Conservation (phyloP, 53 echinoderm and acorn worm genomes). For the Paracentrotus lividus region DNA sequence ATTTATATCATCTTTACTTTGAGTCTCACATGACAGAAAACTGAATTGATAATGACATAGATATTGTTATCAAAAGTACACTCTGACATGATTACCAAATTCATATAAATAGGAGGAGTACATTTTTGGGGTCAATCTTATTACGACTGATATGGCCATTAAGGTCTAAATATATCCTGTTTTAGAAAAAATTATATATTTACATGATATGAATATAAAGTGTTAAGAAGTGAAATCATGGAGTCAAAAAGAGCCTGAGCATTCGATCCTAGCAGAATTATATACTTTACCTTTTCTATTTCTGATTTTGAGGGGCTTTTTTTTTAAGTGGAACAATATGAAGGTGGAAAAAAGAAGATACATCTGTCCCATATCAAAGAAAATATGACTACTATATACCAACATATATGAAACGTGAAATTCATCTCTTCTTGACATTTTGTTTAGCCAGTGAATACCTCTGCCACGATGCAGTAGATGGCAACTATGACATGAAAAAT, state of each 20-base stretch:
- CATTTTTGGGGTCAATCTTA: background rate
- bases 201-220: too few species aligned
- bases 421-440: background rate
- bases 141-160: too few species aligned
- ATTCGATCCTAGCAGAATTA: too few species aligned
- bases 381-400: too few species aligned
- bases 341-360: background rate
- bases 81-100: background rate
- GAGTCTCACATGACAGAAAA: background rate
- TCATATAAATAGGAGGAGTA: background rate
- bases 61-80: background rate
- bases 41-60: background rate
- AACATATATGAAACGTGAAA: background rate
- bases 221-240: too few species aligned
- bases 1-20: background rate
- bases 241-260: too few species aligned
- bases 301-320: too few species aligned
- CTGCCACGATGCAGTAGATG: background rate
- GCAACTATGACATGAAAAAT: conserved; percentile 11
- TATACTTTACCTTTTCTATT: too few species aligned
- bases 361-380: background rate
- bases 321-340: too few species aligned
- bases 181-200: too few species aligned
- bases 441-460: background rate
- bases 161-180: too few species aligned